Evolutionary conservation across 2,797 vertebrate genomes (phyloP), one percentile per base, ranked within the genome.

Genomic region (Muscicapa striata): DNA sequence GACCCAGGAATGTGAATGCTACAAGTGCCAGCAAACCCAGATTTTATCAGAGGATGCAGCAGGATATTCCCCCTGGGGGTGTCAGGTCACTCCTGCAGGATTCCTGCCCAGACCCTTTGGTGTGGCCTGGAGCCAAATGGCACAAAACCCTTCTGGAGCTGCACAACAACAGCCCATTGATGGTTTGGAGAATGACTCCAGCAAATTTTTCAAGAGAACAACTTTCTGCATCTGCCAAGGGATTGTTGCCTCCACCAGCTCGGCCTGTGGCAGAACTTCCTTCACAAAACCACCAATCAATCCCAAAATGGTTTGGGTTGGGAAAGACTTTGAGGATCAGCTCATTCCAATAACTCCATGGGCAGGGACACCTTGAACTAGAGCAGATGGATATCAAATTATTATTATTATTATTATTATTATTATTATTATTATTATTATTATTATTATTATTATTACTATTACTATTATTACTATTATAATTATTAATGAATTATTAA

Each of bases 1-100:
- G 34, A 27, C 36, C 46, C 46, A 36, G n/a, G 84, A 61, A 18
- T 0, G 21, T 1, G 17, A 49, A 5, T 0, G 2, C 7, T 5
- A 1, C 1, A 40, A 40, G 7, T 2, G 34, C 18, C 90, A 59
- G 6, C 8, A 70, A 16, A 55, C 38, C 29, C 36, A 2, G n/a
- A 10, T 79, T 78, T 74, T 10, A 29, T 7, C 49, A 34, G 45
- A 67, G 27, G 46, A 12, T 0, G 2, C 69, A 30, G 13, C 5
- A 30, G 29, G n/a, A 43, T 14, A 2, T 5, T 13, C 41, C 10
- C 18, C 29, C n/a, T 17, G 10, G 1, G 32, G 8, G 24, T 30
- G 12, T 10, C 30, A 24, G 41, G 43, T 45, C 45, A 15, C 15
- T 15, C 73, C 26, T 22, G 69, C n/a, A 40, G 49, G 24, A 43